Evolutionary conservation across 2,113 vertebrate species (phyloP).

Genomic region (Ciconia boyciana): DNA sequence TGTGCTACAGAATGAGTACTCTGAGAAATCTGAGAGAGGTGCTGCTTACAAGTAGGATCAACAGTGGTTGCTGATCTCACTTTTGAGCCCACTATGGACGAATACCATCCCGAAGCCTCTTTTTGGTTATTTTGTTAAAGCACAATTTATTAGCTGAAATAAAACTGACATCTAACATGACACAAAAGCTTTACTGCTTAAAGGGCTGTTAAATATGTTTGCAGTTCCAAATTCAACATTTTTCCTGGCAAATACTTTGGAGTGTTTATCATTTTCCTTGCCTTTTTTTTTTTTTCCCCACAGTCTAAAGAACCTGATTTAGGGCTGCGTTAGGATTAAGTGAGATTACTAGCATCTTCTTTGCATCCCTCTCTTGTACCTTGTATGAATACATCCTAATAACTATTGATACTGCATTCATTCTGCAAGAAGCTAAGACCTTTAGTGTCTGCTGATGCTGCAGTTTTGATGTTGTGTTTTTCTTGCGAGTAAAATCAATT

Average conservation of each 20-base stretch:
- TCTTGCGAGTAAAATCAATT: slow-evolving; percentile 76
- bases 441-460: slow-evolving; percentile 75
- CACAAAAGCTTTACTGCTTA: not conserved
- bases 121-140: not conserved
- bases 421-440: slow-evolving; percentile 69
- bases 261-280: slow-evolving; percentile 36
- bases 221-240: not conserved
- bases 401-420: slow-evolving; percentile 80
- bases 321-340: slow-evolving; percentile 72
- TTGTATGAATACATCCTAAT: slow-evolving; percentile 73
- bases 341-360: slow-evolving; percentile 74
- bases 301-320: slow-evolving; percentile 67
- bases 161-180: not conserved
- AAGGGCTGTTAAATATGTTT: not conserved
- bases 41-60: accelerated
- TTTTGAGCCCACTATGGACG: not conserved
- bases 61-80: not conserved
- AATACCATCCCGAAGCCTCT: not conserved
- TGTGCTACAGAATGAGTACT: not conserved
- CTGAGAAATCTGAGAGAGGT: not conserved
- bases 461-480: slow-evolving; percentile 70
- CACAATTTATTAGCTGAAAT: not conserved
- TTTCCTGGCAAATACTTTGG: not conserved
- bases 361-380: slow-evolving; percentile 59
- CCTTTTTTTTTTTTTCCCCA: slow-evolving; percentile 76